Conservation (phyloP, 2,797 vertebrate genomes). For the Lindbergichthys nudifrons region DNA sequence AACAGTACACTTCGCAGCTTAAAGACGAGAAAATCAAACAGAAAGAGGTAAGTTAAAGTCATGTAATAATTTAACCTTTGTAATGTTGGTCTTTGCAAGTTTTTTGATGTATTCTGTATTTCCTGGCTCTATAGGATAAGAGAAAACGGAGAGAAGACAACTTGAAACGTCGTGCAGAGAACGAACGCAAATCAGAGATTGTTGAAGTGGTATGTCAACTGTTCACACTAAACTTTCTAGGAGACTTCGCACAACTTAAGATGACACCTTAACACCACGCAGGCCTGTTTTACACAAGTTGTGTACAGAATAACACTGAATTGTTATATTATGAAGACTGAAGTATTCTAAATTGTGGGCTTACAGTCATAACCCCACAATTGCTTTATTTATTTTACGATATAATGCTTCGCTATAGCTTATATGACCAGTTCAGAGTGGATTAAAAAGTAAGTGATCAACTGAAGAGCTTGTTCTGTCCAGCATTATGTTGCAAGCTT, state of each 20-base stretch:
- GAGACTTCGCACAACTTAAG: background rate
- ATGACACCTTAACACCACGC: background rate
- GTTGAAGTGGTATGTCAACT: conserved; percentile 93
- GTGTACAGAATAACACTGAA: background rate
- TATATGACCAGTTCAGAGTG: background rate
- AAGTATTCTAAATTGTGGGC: background rate
- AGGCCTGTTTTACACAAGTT: background rate
- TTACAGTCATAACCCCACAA: background rate
- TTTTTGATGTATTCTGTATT: background rate
- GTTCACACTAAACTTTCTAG: background rate
- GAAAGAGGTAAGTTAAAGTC: conserved; percentile 82
- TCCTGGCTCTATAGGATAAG: conserved; percentile 85
- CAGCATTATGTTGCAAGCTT: background rate
- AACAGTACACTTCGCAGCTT: conserved; percentile 84
- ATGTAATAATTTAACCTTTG: background rate
- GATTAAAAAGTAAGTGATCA: background rate
- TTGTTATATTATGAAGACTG: background rate
- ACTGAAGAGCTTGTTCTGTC: conserved; percentile 7
- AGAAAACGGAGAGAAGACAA: conserved; percentile 90
- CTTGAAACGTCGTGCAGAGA: conserved; percentile 89
- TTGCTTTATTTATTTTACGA: background rate
- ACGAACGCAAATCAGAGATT: conserved; percentile 91
- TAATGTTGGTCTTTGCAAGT: background rate
- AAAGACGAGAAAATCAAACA: conserved; percentile 86
- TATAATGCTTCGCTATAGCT: background rate